Conservation (phyloP, 2,888 invertebrate species). For the Eupithecia subfuscata region DNA sequence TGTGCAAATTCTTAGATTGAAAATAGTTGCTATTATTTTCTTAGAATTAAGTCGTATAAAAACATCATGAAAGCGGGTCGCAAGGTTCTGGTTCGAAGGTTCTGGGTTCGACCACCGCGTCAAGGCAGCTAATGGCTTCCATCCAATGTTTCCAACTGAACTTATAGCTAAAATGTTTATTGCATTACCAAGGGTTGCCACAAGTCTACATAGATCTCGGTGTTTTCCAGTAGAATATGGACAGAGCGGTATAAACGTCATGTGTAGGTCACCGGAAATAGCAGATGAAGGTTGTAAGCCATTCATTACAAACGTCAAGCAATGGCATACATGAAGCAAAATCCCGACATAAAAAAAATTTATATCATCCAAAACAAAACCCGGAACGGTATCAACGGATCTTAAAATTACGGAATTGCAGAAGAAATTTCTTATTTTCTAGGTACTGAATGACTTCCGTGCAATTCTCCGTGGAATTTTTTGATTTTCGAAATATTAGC, state of each 20-base stretch:
- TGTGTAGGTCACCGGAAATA: neutral
- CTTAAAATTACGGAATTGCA: neutral
- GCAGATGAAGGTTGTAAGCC: neutral
- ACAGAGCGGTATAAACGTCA: neutral
- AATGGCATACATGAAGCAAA: neutral
- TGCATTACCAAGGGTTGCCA: slow-evolving; percentile 9
- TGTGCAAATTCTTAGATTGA: neutral
- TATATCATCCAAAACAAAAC: neutral
- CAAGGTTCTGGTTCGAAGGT: slow-evolving; percentile 32
- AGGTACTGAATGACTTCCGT: neutral
- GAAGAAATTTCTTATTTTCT: neutral
- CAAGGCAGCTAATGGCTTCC: slow-evolving; percentile 30
- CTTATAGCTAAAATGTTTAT: slow-evolving; percentile 15
- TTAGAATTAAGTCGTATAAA: slow-evolving; percentile 13
- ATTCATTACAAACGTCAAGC: neutral
- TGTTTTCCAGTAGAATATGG: neutral
- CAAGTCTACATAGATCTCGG: neutral
- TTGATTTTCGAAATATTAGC: neutral
- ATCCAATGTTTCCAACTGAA: slow-evolving; percentile 12
- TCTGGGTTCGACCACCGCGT: slow-evolving; percentile 24
- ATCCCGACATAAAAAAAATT: neutral
- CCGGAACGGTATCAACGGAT: neutral
- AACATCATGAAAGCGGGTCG: slow-evolving; percentile 13
- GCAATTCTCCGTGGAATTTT: neutral
- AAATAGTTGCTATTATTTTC: slow-evolving; percentile 3